Percentiles rank a stretch among this genome's conserved stretches.
These are phyloP conservation scores for Lordiphosa collinella DNA, from an alignment of 1,140 invertebrate genomes.

Conservation along the genomic window DNA sequence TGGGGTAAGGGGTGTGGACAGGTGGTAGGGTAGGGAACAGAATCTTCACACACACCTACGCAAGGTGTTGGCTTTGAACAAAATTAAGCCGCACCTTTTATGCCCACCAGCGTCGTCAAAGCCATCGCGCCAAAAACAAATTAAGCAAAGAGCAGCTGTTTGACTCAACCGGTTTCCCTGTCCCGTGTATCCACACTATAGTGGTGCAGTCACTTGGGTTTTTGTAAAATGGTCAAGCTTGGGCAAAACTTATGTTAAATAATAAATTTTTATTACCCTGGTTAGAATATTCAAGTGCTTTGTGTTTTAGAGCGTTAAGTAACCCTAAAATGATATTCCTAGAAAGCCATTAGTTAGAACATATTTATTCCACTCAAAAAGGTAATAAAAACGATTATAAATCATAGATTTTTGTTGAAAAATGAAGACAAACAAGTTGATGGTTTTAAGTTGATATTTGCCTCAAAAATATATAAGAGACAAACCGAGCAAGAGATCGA, in stretches of 20 bases:
- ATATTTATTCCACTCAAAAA: no score
- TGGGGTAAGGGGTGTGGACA: no score
- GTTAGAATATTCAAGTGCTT: neutral
- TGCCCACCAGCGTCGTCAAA: constrained; percentile 2
- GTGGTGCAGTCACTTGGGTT: neutral
- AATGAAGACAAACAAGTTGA: no score
- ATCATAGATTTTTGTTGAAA: no score
- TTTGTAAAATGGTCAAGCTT: neutral
- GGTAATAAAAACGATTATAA: no score
- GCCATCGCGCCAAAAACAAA: constrained; percentile 5
- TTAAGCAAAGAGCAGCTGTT: constrained; percentile 29
- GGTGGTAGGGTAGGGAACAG: neutral
- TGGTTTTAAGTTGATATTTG: no score
- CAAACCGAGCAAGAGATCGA: no score
- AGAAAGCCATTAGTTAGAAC: no score
- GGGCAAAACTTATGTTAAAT: neutral
- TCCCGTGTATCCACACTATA: no score
- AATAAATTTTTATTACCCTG: constrained; percentile 11
- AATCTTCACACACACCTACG: constrained; percentile 25
- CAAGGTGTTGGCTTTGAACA: constrained; percentile 40
- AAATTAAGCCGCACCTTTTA: constrained; percentile 42
- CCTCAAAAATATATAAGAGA: no score
- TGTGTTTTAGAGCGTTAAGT: no score
- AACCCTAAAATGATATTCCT: no score
- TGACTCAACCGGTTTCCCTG: constrained; percentile 22